Conservation (phyloP, 2,113 vertebrate species). For the Takifugu flavidus region DNA sequence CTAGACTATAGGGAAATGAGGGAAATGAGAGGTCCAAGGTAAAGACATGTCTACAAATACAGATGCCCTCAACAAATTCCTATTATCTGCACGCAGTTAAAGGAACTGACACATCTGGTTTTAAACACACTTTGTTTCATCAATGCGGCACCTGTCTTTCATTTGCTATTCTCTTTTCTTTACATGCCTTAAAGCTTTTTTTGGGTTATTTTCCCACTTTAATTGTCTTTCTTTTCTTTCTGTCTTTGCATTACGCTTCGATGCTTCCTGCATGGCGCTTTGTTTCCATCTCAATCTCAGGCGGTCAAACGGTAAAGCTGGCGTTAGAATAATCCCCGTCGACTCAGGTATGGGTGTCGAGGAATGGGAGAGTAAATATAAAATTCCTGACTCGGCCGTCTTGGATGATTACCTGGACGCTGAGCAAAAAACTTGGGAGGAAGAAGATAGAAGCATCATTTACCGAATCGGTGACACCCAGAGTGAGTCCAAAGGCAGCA, state of each 20-base stretch:
- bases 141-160: not conserved
- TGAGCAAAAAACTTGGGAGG: conserved; percentile 80
- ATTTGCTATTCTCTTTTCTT: conserved; percentile 1
- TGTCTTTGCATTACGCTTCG: conserved; percentile 37
- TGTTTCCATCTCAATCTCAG: conserved; percentile 56
- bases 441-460: conserved; percentile 72
- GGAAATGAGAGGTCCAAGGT: conserved; percentile 82
- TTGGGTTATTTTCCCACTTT: conserved; percentile 16
- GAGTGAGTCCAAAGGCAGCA: conserved; percentile 61
- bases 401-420: conserved; percentile 84
- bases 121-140: not conserved
- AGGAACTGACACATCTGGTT: not conserved
- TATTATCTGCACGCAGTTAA: not conserved
- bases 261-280: conserved; percentile 57
- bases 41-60: conserved; percentile 21
- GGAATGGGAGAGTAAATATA: conserved; percentile 81
- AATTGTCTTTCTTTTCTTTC: conserved; percentile 42
- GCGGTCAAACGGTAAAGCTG: conserved; percentile 72
- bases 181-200: not conserved
- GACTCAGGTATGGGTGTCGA: conserved; percentile 83
- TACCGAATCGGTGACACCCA: conserved; percentile 60
- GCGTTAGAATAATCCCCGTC: conserved; percentile 82
- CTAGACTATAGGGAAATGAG: conserved; percentile 78
- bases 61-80: not conserved
- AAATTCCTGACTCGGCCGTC: conserved; percentile 74